Evolutionary conservation across 2,888 invertebrate genomes (phyloP).

Genomic region (Ormia ochracea): DNA sequence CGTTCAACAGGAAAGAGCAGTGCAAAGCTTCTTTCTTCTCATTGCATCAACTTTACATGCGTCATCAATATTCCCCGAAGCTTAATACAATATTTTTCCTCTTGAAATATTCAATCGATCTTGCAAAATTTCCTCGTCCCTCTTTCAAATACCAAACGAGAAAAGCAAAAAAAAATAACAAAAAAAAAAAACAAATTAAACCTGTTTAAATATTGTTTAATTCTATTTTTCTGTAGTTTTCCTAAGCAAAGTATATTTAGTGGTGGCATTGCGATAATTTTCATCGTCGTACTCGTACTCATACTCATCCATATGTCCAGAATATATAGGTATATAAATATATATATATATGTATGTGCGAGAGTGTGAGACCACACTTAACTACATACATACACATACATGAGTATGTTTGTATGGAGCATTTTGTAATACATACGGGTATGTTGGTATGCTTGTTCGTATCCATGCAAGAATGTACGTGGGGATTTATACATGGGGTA

Average conservation of each 20-base stretch:
- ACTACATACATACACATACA: too few species aligned
- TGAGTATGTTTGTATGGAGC: conserved; percentile 9
- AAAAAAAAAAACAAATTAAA: conserved; percentile 22
- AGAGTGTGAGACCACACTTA: too few species aligned
- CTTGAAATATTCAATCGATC: background rate
- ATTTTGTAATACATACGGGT: background rate
- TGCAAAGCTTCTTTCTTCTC: background rate
- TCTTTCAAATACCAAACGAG: background rate
- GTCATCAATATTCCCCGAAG: background rate
- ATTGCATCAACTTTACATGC: background rate
- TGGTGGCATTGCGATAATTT: background rate
- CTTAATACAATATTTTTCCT: background rate
- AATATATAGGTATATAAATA: background rate
- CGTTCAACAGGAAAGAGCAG: background rate
- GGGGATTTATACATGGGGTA: background rate
- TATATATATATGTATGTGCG: background rate
- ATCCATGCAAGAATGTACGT: background rate
- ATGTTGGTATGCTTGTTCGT: background rate
- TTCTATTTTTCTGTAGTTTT: conserved; percentile 41
- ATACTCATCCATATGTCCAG: background rate
- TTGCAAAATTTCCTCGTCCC: background rate
- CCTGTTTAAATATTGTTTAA: conserved; percentile 44
- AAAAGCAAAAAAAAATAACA: too few species aligned
- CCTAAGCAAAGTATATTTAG: background rate
- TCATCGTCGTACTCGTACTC: background rate